Evolutionary conservation across 2,797 vertebrate species (phyloP).

Genomic region (Valencia hispanica): DNA sequence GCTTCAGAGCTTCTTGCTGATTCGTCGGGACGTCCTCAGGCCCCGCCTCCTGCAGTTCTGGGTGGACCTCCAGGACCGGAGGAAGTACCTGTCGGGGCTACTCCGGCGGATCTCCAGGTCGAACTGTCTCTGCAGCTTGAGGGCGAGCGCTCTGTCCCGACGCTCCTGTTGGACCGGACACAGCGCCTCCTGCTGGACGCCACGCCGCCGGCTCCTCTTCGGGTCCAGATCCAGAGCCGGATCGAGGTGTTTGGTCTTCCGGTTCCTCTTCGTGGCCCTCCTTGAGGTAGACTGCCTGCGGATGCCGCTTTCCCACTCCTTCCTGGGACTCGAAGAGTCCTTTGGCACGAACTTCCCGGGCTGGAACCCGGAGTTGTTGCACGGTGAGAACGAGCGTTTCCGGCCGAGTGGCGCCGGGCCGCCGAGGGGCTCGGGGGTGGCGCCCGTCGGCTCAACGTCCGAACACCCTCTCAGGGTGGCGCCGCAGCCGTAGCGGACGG

Average conservation of each 20-base stretch:
- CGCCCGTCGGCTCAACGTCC: constrained; percentile 29
- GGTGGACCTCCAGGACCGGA: constrained; percentile 87
- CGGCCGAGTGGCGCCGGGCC: constrained; percentile 27
- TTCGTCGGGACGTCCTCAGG: constrained; percentile 75
- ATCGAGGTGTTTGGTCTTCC: constrained; percentile 93
- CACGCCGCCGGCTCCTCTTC: constrained; percentile 78
- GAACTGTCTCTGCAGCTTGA: constrained; percentile 88
- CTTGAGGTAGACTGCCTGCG: constrained; percentile 78
- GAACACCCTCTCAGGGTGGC: constrained; percentile 17
- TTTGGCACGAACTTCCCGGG: constrained; percentile 59
- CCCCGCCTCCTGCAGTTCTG: constrained; percentile 68
- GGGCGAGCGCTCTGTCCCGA: constrained; percentile 85
- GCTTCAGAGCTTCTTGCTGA: constrained; percentile 71
- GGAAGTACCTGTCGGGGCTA: constrained; percentile 85
- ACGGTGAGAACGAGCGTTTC: constrained; percentile 56
- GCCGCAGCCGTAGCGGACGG: constrained; percentile 47
- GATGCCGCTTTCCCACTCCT: constrained; percentile 74
- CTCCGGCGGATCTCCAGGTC: constrained; percentile 86
- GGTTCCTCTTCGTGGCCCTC: constrained; percentile 86
- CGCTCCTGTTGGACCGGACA: constrained; percentile 83
- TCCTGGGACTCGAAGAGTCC: constrained; percentile 68
- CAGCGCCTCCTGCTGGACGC: constrained; percentile 54
- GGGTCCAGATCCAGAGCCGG: constrained; percentile 70
- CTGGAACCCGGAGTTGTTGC: constrained; percentile 32
- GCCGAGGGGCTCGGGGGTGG: constrained; percentile 37